Base-by-base conservation (phyloP, 2,888 invertebrate genomes). In the Pachycephus smyrnensis region DNA sequence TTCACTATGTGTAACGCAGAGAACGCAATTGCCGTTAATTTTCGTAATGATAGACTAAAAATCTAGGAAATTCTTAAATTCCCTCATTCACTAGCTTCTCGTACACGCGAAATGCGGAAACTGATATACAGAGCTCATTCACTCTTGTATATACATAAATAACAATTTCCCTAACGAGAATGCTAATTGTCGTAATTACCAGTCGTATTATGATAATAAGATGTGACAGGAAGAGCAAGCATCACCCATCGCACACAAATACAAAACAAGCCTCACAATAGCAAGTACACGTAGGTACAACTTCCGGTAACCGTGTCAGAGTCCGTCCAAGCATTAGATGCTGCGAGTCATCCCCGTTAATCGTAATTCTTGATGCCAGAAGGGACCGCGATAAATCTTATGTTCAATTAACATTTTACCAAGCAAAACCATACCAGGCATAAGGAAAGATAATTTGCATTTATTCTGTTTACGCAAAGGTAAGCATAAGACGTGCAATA, bases 81-180 rank as follows among this genome's bases (percentile, higher is more conserved):
- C 9, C 55, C 55, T 55, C 23, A 1, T 55, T 55, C 23, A 1
- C 55, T 2, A 2, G 6, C 9, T 23, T 23, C 55, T 23, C 9
- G 23, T 55, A 23, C 23, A 55, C 9, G 40, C 6, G 40, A 40
- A 40, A 40, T 15, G 23, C 55, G 55, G 40, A 40, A 55, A 55
- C 55, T 55, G 9, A 55, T 55, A 23, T 23, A 55, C 55, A 1
- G 55, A 55, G 55, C 23, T 55, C 55, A 9, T 55, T 55, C 55
- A 9, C 55, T 55, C 73, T 81, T 82, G 78, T 78, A 80, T 80
- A 80, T 76, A 80, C 80, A 80, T 83, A 84, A 85, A 83, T 81
- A 83, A 84, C 84, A 88, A 89, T 89, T 87, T 86, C 85, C 85
- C 86, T 88, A 88, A 90, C 90, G 86, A 87, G 83, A 85, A 88